phyloP scores from a whole-genome alignment of 2,797 vertebrate genomes.

The Etheostoma nigrum region DNA sequence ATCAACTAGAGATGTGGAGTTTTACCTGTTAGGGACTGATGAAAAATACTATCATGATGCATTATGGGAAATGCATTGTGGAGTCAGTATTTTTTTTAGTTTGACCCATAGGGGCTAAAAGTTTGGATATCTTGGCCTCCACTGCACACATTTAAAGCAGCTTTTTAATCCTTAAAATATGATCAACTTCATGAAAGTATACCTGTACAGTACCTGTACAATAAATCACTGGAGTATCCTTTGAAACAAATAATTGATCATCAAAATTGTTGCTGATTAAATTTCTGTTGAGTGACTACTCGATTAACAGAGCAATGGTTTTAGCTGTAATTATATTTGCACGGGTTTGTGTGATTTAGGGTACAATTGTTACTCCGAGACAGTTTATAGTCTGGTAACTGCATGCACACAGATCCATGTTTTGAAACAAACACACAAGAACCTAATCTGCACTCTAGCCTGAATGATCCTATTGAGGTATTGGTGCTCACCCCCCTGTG shows the following conservation, averaged over 20 bases:
- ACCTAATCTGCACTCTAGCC: neutral
- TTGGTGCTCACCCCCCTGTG: slow-evolving; percentile 9
- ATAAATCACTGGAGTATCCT: neutral
- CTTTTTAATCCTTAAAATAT: too few species aligned
- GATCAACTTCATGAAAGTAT: neutral
- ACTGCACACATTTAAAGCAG: neutral
- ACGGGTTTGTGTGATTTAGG: slow-evolving; percentile 21
- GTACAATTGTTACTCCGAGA: slow-evolving; percentile 1
- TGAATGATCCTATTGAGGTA: slow-evolving; percentile 38
- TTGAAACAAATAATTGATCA: neutral
- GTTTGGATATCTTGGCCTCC: neutral
- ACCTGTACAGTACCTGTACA: too few species aligned
- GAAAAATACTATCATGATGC: neutral
- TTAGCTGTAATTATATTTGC: neutral
- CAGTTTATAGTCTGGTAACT: neutral
- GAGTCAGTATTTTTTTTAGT: neutral
- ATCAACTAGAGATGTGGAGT: neutral
- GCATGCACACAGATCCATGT: neutral
- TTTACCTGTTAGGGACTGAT: neutral
- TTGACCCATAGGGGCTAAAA: neutral
- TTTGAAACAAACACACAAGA: slow-evolving; percentile 25
- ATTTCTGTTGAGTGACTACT: neutral
- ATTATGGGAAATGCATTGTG: neutral
- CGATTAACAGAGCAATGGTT: neutral
- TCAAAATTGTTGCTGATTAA: neutral